phyloP scores from a whole-genome alignment of 2,888 invertebrate genomes.

The Monopis laevigella region DNA sequence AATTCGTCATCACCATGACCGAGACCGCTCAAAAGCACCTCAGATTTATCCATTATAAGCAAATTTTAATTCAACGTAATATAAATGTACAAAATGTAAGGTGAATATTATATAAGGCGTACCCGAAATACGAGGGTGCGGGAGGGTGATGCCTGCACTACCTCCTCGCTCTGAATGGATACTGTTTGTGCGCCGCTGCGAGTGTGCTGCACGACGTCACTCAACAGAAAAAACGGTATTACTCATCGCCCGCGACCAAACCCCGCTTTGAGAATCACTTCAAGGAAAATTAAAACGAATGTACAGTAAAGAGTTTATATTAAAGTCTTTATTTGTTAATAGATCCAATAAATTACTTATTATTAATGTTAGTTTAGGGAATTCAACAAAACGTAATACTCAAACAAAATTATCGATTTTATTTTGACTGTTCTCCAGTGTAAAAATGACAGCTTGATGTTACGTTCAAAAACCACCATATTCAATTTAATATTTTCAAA shows the following conservation, averaged over 20 bases:
- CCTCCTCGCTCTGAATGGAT: conserved; percentile 45
- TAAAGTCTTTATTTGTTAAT: no score
- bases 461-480: no score
- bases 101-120: neutral
- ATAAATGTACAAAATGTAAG: neutral
- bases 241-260: conserved; percentile 42
- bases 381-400: no score
- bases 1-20: conserved; percentile 41
- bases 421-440: no score
- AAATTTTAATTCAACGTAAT: neutral
- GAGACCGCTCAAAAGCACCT: conserved; percentile 39
- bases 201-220: conserved; percentile 45
- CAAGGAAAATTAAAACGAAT: no score
- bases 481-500: no score
- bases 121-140: conserved; percentile 37
- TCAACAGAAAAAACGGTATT: conserved; percentile 55
- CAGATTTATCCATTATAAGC: conserved; percentile 51
- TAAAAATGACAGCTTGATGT: no score
- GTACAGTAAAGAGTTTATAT: no score
- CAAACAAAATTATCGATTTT: no score
- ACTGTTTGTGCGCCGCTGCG: conserved; percentile 24
- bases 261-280: no score
- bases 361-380: no score
- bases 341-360: no score
- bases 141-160: conserved; percentile 40